A percentile compares a stretch with the other conserved stretches of the same genome.
Evolutionary conservation across 2,888 invertebrate genomes (phyloP).

Genomic region (Latrodectus hesperus): DNA sequence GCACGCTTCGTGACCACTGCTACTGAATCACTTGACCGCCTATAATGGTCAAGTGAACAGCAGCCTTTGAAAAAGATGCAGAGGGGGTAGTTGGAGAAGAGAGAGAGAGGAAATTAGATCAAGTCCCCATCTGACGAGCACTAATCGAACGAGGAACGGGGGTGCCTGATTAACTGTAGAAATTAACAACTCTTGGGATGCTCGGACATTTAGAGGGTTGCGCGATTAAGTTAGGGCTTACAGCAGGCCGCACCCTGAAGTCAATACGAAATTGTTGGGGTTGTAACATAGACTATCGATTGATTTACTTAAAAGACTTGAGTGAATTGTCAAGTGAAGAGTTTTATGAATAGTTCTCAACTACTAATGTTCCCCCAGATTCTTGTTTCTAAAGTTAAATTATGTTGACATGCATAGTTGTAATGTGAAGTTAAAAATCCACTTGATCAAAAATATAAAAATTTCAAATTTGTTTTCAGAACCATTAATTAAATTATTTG

Average conservation of each 20-base stretch:
- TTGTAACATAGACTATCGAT: no score
- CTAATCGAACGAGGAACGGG: conserved; percentile 19
- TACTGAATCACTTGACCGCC: conserved; percentile 56
- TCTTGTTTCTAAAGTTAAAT: background rate
- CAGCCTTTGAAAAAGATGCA: background rate
- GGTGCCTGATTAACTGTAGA: conserved; percentile 58
- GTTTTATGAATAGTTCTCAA: background rate
- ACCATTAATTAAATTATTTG: no score
- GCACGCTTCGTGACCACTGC: conserved; percentile 31
- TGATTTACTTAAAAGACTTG: no score
- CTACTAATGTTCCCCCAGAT: background rate
- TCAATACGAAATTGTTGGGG: no score
- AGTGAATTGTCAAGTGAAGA: background rate
- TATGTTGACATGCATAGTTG: background rate
- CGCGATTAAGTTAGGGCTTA: background rate
- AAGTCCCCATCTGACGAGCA: conserved; percentile 24
- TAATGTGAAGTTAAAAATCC: no score
- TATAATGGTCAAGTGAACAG: conserved; percentile 61
- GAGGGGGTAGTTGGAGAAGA: conserved; percentile 4
- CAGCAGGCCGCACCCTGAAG: no score
- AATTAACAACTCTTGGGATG: conserved; percentile 53
- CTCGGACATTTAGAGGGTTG: background rate
- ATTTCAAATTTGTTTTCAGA: no score
- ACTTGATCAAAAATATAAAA: no score
- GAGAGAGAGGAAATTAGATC: conserved; percentile 58